These are phyloP conservation scores for Clitarchus hookeri DNA, from an alignment of 2,888 invertebrate species.

Conservation along the genomic window DNA sequence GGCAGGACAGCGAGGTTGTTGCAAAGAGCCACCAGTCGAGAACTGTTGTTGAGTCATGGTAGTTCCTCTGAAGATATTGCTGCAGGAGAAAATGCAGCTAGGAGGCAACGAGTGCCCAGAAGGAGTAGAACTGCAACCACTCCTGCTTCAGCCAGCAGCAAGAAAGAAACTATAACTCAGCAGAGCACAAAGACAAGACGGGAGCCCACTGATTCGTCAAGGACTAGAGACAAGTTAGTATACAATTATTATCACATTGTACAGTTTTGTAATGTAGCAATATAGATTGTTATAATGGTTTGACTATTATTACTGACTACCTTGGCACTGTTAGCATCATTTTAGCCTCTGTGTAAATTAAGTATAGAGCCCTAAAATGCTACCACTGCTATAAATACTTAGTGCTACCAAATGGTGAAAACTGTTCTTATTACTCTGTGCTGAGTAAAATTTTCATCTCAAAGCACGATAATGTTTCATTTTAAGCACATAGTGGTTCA, in stretches of 20 bases:
- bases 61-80: slow-evolving; percentile 60
- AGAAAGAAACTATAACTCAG: slow-evolving; percentile 24
- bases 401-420: too few relatives aligned
- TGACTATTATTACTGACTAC: too few relatives aligned
- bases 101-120: slow-evolving; percentile 30
- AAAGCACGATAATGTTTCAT: too few relatives aligned
- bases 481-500: too few relatives aligned
- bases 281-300: not conserved
- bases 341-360: too few relatives aligned
- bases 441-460: too few relatives aligned
- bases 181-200: slow-evolving; percentile 1
- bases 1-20: slow-evolving; percentile 54
- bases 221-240: slow-evolving; percentile 18
- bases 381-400: too few relatives aligned
- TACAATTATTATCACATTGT: not conserved
- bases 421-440: too few relatives aligned
- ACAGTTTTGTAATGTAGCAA: not conserved
- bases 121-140: slow-evolving; percentile 21
- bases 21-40: slow-evolving; percentile 59
- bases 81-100: slow-evolving; percentile 47
- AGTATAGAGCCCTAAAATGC: too few relatives aligned
- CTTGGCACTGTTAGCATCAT: too few relatives aligned
- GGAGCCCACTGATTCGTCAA: slow-evolving; percentile 21
- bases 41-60: slow-evolving; percentile 51
- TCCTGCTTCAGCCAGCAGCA: slow-evolving; percentile 1